Conservation (phyloP, 2,113 vertebrate species). For the Salvelinus alpinus region DNA sequence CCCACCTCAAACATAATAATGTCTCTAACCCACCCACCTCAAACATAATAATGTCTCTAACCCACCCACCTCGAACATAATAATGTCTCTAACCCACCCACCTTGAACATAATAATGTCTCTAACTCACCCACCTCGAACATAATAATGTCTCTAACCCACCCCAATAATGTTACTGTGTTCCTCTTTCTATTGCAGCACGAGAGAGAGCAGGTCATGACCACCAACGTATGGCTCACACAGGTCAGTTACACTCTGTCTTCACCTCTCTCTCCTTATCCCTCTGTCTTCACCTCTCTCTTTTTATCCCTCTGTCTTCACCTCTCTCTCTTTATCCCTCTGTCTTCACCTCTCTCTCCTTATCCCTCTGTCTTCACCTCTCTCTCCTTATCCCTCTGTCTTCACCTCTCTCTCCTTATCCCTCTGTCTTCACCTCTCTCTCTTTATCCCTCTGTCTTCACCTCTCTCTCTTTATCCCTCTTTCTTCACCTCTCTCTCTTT, state of each 20-base stretch:
- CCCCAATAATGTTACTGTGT: conserved; percentile 35
- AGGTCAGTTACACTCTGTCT: conserved; percentile 78
- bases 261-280: conserved; percentile 30
- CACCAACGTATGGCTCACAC: conserved; percentile 93
- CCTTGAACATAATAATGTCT: too few relatives aligned
- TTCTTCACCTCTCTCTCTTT: conserved; percentile 66
- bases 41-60: too few relatives aligned
- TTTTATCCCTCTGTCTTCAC: neutral
- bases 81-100: too few relatives aligned
- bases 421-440: too few relatives aligned
- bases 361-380: neutral
- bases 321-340: neutral
- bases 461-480: neutral
- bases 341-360: too few relatives aligned
- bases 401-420: too few relatives aligned
- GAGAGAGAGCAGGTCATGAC: conserved; percentile 96
- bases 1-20: too few relatives aligned
- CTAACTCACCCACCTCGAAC: too few relatives aligned
- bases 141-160: conserved; percentile 74
- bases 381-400: too few relatives aligned
- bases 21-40: too few relatives aligned
- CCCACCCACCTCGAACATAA: too few relatives aligned
- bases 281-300: neutral
- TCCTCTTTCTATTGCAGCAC: conserved; percentile 68
- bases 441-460: too few relatives aligned